Conservation (phyloP, 1,140 invertebrate genomes). For the Drosophila grimshawi region DNA sequence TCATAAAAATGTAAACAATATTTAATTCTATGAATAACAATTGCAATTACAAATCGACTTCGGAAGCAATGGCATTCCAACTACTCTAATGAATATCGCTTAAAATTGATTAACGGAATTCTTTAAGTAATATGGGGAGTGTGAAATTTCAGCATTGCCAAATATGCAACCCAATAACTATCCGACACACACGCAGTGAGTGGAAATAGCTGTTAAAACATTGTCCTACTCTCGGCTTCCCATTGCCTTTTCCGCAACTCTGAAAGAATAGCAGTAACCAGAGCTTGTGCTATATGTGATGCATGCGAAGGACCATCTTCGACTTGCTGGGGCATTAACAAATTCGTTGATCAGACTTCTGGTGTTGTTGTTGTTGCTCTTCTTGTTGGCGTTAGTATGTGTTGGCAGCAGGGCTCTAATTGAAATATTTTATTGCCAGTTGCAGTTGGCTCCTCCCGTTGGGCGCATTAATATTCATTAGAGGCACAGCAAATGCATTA, state of each 20-base stretch:
- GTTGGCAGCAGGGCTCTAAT: conserved; percentile 77
- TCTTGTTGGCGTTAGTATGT: conserved; percentile 48
- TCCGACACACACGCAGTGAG: not conserved
- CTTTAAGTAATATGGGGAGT: not conserved
- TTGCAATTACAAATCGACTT: not conserved
- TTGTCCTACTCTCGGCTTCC: not conserved
- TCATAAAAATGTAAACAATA: too few species aligned
- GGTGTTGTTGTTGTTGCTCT: conserved; percentile 9
- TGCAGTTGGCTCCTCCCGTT: conserved; percentile 23
- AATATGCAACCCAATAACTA: conserved; percentile 6
- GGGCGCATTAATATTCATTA: conserved; percentile 78
- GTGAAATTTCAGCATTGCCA: conserved; percentile 10
- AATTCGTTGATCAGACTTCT: conserved; percentile 73
- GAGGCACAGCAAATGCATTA: conserved; percentile 70
- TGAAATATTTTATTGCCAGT: conserved; percentile 80
- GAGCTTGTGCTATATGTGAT: conserved; percentile 59
- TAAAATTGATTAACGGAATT: not conserved
- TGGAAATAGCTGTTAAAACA: conserved; percentile 25
- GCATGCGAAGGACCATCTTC: conserved; percentile 61
- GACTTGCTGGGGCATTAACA: conserved; percentile 76
- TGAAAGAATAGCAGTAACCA: not conserved
- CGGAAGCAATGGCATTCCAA: not conserved
- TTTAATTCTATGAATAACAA: not conserved
- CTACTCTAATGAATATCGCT: not conserved
- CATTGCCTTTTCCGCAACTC: not conserved